Evolutionary conservation across 2,888 invertebrate species (phyloP), one percentile per base, ranked within the genome.

Genomic region (Eupelmus urozonus): DNA sequence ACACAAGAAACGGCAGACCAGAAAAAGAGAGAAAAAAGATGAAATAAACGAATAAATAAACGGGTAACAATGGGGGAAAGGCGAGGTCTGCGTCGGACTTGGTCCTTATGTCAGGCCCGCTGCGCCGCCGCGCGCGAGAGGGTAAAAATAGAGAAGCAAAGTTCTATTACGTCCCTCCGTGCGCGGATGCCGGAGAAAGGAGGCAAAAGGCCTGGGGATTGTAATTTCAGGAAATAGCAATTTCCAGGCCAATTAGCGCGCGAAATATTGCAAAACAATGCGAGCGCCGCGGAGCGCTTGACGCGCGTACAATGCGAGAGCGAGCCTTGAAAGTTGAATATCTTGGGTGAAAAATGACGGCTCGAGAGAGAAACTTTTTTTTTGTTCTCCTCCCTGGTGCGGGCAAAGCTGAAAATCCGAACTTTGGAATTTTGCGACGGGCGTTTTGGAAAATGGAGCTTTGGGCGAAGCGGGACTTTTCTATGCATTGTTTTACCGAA

Each of bases 211-310:
- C 4, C 2, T 45, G 45, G 70, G 67, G 67, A 73, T 76, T 85
- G 84, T 84, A 86, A 85, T 86, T 85, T 82, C 82, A 82, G 83
- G 83, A 84, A 84, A 86, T 84, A 82, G 83, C 81, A 83, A 87
- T 87, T 86, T 85, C 83, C 86, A 82, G 83, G 82, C 86, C 85
- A 88, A 88, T 87, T 87, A 87, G 86, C 80, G 84, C 83, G 82
- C 83, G 83, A 85, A 86, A 86, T 87, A 85, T 86, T 83, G 82
- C 83, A 83, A 86, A 87, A 87, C 85, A 87, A 86, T 85, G 83
- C 78, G 60, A n/a, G n/a, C n/a, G 7, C 25, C 18, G 53, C 73
- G 66, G 76, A 69, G n/a, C 69, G 82, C 83, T 83, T 84, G 85
- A 84, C 82, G 84, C 82, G 81, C 70, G 80, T 51, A 83, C 84